These are phyloP conservation scores for Odontomyia ornata DNA, from an alignment of 2,888 invertebrate genomes.

Conservation along the genomic window DNA sequence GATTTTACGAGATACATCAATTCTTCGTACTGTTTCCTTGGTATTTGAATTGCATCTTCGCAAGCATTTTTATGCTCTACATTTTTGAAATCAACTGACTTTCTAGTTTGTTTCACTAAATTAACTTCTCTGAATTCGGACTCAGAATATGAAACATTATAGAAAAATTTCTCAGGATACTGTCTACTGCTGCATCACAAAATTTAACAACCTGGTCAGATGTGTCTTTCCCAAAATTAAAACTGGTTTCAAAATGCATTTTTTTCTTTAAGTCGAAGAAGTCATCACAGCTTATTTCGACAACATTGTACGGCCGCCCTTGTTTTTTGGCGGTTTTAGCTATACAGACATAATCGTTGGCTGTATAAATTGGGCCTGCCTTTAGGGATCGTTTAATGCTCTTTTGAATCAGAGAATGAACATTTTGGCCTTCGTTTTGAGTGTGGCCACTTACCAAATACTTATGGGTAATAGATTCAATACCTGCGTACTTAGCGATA, in stretches of 20 bases:
- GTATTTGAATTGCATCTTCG: too few relatives aligned
- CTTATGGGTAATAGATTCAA: slow-evolving; percentile 28
- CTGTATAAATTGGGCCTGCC: slow-evolving; percentile 13
- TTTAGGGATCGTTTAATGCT: slow-evolving; percentile 18
- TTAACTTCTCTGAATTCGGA: too few relatives aligned
- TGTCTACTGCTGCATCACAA: neutral
- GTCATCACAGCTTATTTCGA: slow-evolving; percentile 1
- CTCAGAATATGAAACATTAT: too few relatives aligned
- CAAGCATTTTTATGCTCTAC: too few relatives aligned
- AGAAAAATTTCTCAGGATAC: too few relatives aligned
- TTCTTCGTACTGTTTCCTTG: too few relatives aligned
- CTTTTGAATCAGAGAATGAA: slow-evolving; percentile 29
- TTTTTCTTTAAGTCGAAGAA: neutral
- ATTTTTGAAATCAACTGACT: too few relatives aligned
- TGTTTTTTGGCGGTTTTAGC: neutral
- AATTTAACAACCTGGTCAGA: neutral
- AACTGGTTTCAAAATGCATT: neutral
- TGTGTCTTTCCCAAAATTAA: neutral
- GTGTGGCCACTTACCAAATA: slow-evolving; percentile 40
- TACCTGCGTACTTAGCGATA: too few relatives aligned
- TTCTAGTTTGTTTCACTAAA: too few relatives aligned
- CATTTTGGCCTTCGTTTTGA: slow-evolving; percentile 36
- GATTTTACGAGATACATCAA: too few relatives aligned
- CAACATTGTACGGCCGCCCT: neutral
- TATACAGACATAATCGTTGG: neutral